Base-by-base conservation (phyloP, 2,113 vertebrate genomes). In the Colistium nudipinnis region DNA sequence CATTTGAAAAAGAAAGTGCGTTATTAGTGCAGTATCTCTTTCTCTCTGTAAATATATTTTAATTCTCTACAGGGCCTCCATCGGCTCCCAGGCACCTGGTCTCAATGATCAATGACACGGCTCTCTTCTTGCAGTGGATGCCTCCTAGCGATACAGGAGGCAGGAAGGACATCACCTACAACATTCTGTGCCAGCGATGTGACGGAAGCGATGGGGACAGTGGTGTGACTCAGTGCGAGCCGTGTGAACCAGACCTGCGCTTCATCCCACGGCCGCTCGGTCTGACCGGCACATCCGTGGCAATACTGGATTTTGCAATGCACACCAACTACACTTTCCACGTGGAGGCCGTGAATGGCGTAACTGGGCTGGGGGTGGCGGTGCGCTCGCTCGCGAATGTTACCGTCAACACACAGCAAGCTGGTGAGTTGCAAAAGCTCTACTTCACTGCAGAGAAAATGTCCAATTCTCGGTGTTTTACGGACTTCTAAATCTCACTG, bases 271-370 rank as follows among this genome's bases (percentile, higher is more conserved):
- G 94, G 41, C 94, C 96, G 8, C 92, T 94, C 0, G 95, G 96
- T 27, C 94, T 99, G 67, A 93, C 79, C 44, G 95, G 96, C 65
- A 94, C 88, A 33, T 98, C 96, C 0, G 96, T 99, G 64, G 94
- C 94, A 1, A 94, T 98, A 33, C 91, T 98, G 28, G 98, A 99
- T 87, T 97, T 96, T 51, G 93, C 96, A 35, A 91, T 93, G 0
- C 95, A 98, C 0, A 92, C 89, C 71, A 99, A 98, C 92, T 99
- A 99, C 87, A 99, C 96, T 66, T 99, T 99, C 60, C 95, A 97
- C 70, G 94, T 99, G 6, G 95, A 99, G 89, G 95, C 96, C n/a
- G 87, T 90, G 20, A 99, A 99, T 31, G 98, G 96, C 0, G 97
- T 99, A 60, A 97, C 97, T 0, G 94, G 94, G 69, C 86, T 98